Evolutionary conservation across 1,140 invertebrate genomes (phyloP), one percentile per base, ranked within the genome.

Genomic region (Sogatella furcifera): DNA sequence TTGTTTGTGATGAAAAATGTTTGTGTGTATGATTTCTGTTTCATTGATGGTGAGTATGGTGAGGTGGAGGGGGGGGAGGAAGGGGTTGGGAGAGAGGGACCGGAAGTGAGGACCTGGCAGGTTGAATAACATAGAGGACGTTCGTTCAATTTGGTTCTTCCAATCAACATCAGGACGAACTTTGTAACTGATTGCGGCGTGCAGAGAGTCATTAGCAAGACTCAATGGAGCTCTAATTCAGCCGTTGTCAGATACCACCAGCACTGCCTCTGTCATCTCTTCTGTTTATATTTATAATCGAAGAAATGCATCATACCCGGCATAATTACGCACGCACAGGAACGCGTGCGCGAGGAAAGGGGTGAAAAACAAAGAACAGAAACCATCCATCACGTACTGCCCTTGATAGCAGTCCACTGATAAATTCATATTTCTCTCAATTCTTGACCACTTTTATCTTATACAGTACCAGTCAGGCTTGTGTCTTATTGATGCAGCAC

Each of bases 111-210:
- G 46, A 1, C 21, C 6, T 49, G 46, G 11, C 46, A 22, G 34
- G 34, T 38, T 38, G 34, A 38, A 38, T 38, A 38, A 38, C 34
- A 38, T 13, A 38, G 34, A 38, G 34, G 3, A 38, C 3, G 34
- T 38, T 38, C 34, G 46, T 49, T 49, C 46, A 49, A 49, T 49
- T 49, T 49, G 46, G 46, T 49, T 49, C 46, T 49, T 49, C 46
- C 46, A 49, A 49, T 49, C 46, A 49, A 49, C 46, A 22, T 49
- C 46, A 49, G 15, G 8, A 19, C 46, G 46, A 22, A 49, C 46
- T 49, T 49, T 49, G 46, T 5, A 49, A 49, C 46, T 49, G 46
- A 49, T 49, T 49, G 46, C 46, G 46, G 46, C 6, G 6, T 49
- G 46, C 46, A 22, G 46, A 44, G 43, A 49, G 46, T 49, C 46